Evolutionary conservation across 2,797 vertebrate species (phyloP), one percentile per base, ranked within the genome.

Genomic region (Naso thynnoides): DNA sequence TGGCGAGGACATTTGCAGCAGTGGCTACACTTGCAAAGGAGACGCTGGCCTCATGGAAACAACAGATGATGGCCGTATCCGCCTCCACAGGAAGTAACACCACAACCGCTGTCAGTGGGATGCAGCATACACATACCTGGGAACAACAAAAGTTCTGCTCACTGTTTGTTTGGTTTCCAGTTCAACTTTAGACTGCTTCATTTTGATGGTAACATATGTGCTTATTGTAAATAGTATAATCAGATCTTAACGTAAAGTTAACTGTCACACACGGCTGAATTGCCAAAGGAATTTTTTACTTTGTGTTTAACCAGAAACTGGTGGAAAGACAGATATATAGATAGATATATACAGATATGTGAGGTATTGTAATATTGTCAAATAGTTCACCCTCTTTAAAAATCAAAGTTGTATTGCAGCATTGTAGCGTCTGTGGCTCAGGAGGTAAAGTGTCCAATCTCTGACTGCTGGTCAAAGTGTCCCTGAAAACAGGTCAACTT

Each of bases 11-110:
- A 0, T 96, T 99, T 73, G 97, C 96, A 59, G 97, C 97, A 0
- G 97, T 98, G 24, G 97, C 96, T 71, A 99, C 96, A 3, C 97
- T 97, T 47, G 96, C 95, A 31, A 98, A 98, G 56, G 97, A 98
- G 80, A 98, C 95, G 10, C 96, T 97, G 66, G 97, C 97, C 93
- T 99, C 97, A 2, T 98, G 97, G 92, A 98, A 98, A 91, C 97
- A 98, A 94, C 95, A 96, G 69, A 98, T 95, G 79, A 97, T 94
- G 79, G 95, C 95, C 0, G 94, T 96, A 90, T 96, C 96, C 41
- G 93, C 94, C 83, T 96, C 96, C 83, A 96, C 71, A 55, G 97
- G 96, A 82, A 98, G 95, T 76, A 98, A 93, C 67, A 97, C 92
- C 81, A 97, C 96, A 79, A 96, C 96, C 14, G 95, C 94, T 64